Percentiles rank a stretch among this genome's conserved stretches.
Evolutionary conservation across 2,888 invertebrate genomes (phyloP).

Genomic region (Oligia strigilis): DNA sequence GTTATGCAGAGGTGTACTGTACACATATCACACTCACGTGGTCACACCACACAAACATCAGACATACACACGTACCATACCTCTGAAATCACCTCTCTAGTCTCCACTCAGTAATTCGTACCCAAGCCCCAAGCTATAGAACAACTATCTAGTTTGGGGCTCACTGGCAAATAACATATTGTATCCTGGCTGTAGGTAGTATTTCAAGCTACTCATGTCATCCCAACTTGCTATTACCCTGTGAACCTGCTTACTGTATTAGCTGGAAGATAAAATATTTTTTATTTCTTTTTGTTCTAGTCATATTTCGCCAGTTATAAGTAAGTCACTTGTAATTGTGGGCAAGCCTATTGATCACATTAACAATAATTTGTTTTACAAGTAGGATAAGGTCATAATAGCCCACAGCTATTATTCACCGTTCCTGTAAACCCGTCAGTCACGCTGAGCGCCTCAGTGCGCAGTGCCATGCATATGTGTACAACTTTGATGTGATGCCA

Average conservation of each 20-base stretch:
- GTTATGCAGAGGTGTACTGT: too few relatives aligned
- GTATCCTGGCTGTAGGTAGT: background rate
- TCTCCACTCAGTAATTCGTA: background rate
- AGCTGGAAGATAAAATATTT: background rate
- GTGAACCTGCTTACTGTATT: background rate
- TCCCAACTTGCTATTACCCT: background rate
- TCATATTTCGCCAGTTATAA: too few relatives aligned
- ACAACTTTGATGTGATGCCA: constrained; percentile 53
- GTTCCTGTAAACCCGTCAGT: constrained; percentile 17
- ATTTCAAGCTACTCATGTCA: background rate
- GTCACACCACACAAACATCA: too few relatives aligned
- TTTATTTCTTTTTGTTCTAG: too few relatives aligned
- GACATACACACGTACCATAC: too few relatives aligned
- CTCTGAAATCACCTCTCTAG: too few relatives aligned
- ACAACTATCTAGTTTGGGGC: background rate
- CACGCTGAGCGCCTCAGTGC: constrained; percentile 11
- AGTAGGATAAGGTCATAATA: background rate
- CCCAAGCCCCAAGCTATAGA: background rate
- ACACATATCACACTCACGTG: too few relatives aligned
- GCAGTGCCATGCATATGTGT: constrained; percentile 43
- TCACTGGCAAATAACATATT: background rate
- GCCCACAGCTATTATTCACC: background rate
- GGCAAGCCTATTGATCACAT: background rate
- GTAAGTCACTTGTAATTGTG: too few relatives aligned
- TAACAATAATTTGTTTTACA: background rate